These are phyloP conservation scores for cattle (Bos taurus) DNA, from an alignment of 2,113 vertebrate genomes.

Conservation along the genomic window DNA sequence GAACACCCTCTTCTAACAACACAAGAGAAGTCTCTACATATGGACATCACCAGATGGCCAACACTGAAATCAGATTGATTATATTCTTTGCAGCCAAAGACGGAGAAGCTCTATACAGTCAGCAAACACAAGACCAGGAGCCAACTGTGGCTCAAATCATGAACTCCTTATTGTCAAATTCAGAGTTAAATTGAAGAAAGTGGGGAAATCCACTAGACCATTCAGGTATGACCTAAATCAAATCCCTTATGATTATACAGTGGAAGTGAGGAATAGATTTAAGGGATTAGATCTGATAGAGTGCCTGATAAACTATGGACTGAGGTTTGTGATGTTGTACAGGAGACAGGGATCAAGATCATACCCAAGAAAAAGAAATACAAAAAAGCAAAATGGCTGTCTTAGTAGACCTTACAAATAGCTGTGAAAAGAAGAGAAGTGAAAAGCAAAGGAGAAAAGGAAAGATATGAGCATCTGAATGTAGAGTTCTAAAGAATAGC, in stretches of 20 bases:
- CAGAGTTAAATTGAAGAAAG: neutral
- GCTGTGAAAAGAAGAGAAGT: neutral
- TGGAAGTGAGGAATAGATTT: neutral
- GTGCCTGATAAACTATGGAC: neutral
- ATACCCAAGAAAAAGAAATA: neutral
- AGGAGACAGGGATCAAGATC: neutral
- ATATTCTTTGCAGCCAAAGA: neutral
- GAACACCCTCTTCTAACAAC: neutral
- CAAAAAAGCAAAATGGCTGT: neutral
- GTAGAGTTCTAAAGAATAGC: neutral
- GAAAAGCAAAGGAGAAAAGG: neutral
- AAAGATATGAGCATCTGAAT: neutral
- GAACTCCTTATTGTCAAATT: neutral
- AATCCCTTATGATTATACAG: neutral
- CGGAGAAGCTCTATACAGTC: neutral
- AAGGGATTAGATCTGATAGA: neutral
- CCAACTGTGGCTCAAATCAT: neutral
- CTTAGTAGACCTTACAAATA: neutral
- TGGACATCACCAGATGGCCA: neutral
- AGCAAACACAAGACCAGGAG: neutral
- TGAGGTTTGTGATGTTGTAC: neutral
- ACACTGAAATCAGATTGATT: neutral
- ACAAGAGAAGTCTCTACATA: neutral
- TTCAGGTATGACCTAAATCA: neutral
- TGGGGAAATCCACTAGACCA: neutral